Percentiles rank a stretch among this genome's conserved stretches.
Conservation (phyloP, 2,888 invertebrate species). For the Agrotis clavis region DNA sequence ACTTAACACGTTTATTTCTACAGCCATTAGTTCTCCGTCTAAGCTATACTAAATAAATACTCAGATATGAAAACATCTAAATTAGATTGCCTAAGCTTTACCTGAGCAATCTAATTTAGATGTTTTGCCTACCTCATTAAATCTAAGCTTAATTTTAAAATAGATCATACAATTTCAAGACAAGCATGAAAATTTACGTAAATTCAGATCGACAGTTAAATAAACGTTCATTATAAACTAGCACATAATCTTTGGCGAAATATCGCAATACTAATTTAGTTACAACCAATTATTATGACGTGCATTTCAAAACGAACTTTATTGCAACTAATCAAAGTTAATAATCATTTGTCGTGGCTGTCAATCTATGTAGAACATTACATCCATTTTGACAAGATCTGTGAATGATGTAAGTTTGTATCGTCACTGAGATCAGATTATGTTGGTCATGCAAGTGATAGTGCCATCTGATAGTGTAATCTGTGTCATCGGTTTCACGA, state of each 20-base stretch:
- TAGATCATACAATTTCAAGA: constrained; percentile 38
- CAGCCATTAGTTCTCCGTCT: background rate
- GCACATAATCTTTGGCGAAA: constrained; percentile 53
- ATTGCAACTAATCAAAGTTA: constrained; percentile 54
- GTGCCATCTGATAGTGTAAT: constrained; percentile 63
- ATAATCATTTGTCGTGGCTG: constrained; percentile 55
- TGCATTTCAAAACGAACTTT: constrained; percentile 58
- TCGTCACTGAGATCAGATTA: constrained; percentile 35
- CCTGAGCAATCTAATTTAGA: constrained; percentile 32
- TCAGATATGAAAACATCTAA: constrained; percentile 1
- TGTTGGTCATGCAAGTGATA: constrained; percentile 52
- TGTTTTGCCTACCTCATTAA: constrained; percentile 17
- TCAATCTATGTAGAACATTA: constrained; percentile 49
- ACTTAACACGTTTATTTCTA: background rate
- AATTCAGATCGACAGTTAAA: constrained; percentile 44
- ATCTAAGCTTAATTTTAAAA: constrained; percentile 20
- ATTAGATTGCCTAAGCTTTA: constrained; percentile 6
- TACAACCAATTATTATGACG: constrained; percentile 61
- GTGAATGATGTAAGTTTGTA: constrained; percentile 28
- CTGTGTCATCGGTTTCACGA: constrained; percentile 71
- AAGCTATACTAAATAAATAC: background rate
- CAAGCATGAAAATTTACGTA: constrained; percentile 46
- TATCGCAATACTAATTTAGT: constrained; percentile 52
- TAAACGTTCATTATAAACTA: constrained; percentile 51
- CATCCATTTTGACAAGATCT: constrained; percentile 47